Evolutionary conservation across 30 jellyfish, hydroid and myxozoan species (phyloP), one percentile per base, ranked within the genome.

Genomic region (Aurelia aurita): DNA sequence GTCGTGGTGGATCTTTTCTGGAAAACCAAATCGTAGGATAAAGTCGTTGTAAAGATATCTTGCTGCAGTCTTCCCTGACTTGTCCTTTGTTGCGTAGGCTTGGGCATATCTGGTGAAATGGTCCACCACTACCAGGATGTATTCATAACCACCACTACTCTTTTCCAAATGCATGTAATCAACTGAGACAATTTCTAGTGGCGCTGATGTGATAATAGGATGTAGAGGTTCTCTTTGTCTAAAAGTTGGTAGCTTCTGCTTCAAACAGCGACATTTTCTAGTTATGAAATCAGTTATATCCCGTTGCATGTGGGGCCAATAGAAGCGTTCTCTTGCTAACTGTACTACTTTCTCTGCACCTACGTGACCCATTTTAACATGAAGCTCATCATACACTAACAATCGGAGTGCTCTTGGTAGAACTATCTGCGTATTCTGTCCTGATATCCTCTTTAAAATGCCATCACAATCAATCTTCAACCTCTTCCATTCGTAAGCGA

Each of bases 41-140:
- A 35, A 35, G 47, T 35, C 47, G 29, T 75, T 58, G 29, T 18
- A 74, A 27, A 87, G 68, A 19, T 59, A 22, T 22, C 63, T 59
- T 10, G 90, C 87, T 5, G 87, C 91, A 13, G 87, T 66, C 46
- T 44, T 72, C 19, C 80, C 86, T 31, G 86, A 77, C 39, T 87
- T 87, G 35, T 87, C 75, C 63, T 46, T 65, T 12, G 91, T 87
- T 0, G 96, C 85, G 39, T 87, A 75, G 23, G 87, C 96, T 67
- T 87, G 90, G 31, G 96, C 90, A 54, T 47, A 75, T 23, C 91
- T 90, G 3, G 91, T 87, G 47, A 87, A 76, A 32, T 87, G 90
- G 64, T 87, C 87, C 51, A 87, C 73, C 0, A 75, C 35, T 3
- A 86, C 85, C 85, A 86, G 27, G 46, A 87, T 54, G 57, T 75